These are phyloP conservation scores for Drosophila kohkoa DNA, from an alignment of 1,140 invertebrate genomes.

Conservation along the genomic window DNA sequence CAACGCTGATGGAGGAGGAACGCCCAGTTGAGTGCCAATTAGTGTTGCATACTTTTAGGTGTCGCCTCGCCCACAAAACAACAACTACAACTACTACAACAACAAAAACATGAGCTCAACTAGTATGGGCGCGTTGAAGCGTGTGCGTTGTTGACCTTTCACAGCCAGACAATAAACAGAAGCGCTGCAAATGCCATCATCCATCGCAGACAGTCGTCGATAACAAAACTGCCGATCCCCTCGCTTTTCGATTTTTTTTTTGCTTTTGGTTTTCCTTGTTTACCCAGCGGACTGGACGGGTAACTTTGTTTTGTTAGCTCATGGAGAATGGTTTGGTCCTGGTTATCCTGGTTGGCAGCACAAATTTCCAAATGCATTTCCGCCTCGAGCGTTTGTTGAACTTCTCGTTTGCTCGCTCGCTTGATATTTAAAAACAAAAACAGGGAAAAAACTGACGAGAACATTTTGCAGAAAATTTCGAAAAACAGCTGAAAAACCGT, in stretches of 20 bases:
- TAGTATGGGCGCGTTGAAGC: slow-evolving; percentile 36
- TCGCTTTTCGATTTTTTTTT: too few relatives aligned
- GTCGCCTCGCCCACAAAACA: slow-evolving; percentile 40
- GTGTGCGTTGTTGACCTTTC: slow-evolving; percentile 65
- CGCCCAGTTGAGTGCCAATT: slow-evolving; percentile 65
- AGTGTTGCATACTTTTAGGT: slow-evolving; percentile 73
- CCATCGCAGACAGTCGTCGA: slow-evolving; percentile 69
- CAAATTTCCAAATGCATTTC: slow-evolving; percentile 68
- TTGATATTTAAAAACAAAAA: slow-evolving; percentile 63
- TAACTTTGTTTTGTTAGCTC: slow-evolving; percentile 53
- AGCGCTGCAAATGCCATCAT: slow-evolving; percentile 45
- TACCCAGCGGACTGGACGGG: slow-evolving; percentile 58
- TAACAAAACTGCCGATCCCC: slow-evolving; percentile 48
- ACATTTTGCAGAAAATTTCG: slow-evolving; percentile 55
- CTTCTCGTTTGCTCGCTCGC: slow-evolving; percentile 16
- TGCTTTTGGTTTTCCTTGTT: slow-evolving; percentile 25
- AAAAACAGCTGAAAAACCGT: slow-evolving; percentile 54
- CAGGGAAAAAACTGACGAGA: slow-evolving; percentile 17
- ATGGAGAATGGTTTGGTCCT: background rate
- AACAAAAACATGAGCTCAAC: background rate
- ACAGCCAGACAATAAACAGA: slow-evolving; percentile 66
- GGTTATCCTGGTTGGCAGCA: slow-evolving; percentile 40
- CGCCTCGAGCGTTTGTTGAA: slow-evolving; percentile 73
- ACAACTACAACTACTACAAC: background rate
- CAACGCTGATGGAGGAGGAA: slow-evolving; percentile 35